These are phyloP conservation scores for Aspidiotus destructor DNA, from an alignment of 2,888 invertebrate species.

Conservation along the genomic window DNA sequence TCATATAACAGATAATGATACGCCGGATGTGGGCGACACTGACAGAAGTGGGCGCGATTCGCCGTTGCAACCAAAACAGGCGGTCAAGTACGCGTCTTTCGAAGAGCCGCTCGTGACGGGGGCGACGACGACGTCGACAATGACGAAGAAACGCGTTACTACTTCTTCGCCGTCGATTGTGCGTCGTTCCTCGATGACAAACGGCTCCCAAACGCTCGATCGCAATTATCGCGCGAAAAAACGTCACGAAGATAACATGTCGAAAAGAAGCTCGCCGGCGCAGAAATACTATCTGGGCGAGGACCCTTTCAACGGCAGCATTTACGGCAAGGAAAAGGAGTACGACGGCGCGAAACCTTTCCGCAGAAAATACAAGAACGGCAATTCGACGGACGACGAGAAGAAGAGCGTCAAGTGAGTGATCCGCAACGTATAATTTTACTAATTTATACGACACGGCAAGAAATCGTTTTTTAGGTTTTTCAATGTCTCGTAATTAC, in stretches of 20 bases:
- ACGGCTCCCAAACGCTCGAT: conserved; percentile 35
- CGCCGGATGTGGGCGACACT: conserved; percentile 40
- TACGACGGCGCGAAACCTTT: conserved; percentile 55
- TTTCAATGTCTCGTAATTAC: too few relatives aligned
- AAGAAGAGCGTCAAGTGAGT: conserved; percentile 28
- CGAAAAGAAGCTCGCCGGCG: conserved; percentile 40
- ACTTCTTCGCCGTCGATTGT: conserved; percentile 44
- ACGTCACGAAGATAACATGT: conserved; percentile 8
- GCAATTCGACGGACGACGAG: conserved; percentile 18
- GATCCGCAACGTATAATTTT: background rate
- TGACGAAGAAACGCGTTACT: conserved; percentile 49
- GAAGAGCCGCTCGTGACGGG: conserved; percentile 44
- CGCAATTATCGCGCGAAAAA: conserved; percentile 32
- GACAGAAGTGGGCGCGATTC: conserved; percentile 38
- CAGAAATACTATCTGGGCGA: conserved; percentile 77
- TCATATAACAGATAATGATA: conserved; percentile 13
- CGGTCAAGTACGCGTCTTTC: conserved; percentile 38
- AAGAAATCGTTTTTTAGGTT: too few relatives aligned
- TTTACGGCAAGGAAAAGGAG: conserved; percentile 74
- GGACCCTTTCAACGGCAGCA: conserved; percentile 72
- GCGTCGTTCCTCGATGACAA: conserved; percentile 34
- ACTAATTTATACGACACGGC: too few relatives aligned
- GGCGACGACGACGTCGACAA: conserved; percentile 29
- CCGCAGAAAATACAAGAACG: conserved; percentile 36
- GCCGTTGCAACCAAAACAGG: conserved; percentile 42